Conservation (phyloP, 2,113 vertebrate species). For the Poecilia latipinna region DNA sequence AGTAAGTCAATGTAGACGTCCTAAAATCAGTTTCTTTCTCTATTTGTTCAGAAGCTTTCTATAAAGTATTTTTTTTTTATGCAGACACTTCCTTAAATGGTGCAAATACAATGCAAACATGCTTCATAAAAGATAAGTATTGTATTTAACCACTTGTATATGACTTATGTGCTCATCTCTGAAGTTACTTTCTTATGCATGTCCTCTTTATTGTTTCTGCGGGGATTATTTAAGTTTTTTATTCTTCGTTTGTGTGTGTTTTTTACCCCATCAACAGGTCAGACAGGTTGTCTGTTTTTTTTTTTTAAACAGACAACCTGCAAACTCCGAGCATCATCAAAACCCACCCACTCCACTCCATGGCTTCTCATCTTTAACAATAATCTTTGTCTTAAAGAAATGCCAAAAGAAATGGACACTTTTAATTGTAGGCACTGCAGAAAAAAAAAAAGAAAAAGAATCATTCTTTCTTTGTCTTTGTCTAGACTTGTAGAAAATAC, state of each 20-base stretch:
- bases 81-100: neutral
- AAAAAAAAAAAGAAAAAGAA: conserved; percentile 72
- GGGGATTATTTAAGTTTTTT: conserved; percentile 13
- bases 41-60: too few species aligned
- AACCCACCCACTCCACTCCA: conserved; percentile 50
- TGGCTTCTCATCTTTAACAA: conserved; percentile 65
- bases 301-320: conserved; percentile 81
- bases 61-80: neutral
- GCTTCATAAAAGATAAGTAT: conserved; percentile 5
- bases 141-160: neutral
- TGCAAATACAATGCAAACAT: conserved; percentile 25
- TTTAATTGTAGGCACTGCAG: conserved; percentile 75
- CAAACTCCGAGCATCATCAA: conserved; percentile 62
- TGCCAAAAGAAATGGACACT: conserved; percentile 72
- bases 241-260: conserved; percentile 49
- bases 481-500: conserved; percentile 52
- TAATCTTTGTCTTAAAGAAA: conserved; percentile 64
- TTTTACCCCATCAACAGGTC: conserved; percentile 45
- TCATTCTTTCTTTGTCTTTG: conserved; percentile 61
- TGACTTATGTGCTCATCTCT: conserved; percentile 13
- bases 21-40: neutral
- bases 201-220: conserved; percentile 19
- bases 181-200: conserved; percentile 26
- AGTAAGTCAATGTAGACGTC: conserved; percentile 14
- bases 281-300: conserved; percentile 55